Base-by-base conservation (phyloP, 2,797 vertebrate species). In the Acipenser transmontanus region DNA sequence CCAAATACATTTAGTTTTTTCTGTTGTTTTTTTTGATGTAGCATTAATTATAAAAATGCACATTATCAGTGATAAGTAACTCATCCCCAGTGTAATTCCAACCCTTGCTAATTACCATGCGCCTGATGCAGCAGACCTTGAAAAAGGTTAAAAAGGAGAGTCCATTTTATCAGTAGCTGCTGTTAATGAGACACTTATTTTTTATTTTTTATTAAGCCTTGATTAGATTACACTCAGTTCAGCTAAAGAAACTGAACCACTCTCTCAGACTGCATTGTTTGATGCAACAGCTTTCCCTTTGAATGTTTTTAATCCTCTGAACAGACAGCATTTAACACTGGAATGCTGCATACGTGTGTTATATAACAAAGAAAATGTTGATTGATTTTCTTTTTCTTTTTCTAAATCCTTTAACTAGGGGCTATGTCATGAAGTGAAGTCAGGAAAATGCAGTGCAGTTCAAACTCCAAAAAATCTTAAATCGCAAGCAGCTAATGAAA, bases 101-200 rank as follows among this genome's bases (percentile, higher is more conserved):
- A 49, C 56, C 63, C 75, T 66, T 74, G 67, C 79, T 80, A 77
- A 80, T 81, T 76, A 72, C 71, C 72, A 62, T 61, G 13, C 74
- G 50, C 73, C 73, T 76, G 75, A 81, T 77, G 73, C 76, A 78
- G 68, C 75, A 73, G 81, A 67, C 70, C 68, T 54, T 63, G 68
- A 71, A 34, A 61, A 34, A 47, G 60, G 57, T 71, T 78, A 67
- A 69, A 73, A 76, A 47, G 56, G 50, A 67, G 52, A 74, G 68
- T 74, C 64, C 64, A 50, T 75, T 74, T 79, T 74, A 71, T 75
- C 70, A 70, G 50, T 70, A 59, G 63, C 66, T 73, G 49, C 62
- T 74, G 59, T 79, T 78, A 81, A 80, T 74, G 72, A 76, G 60
- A 64, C 69, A 80, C 72, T 81, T 76, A 70, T 74, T 74, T 71